Evolutionary conservation across 2,888 invertebrate genomes (phyloP), one percentile per base, ranked within the genome.

Genomic region (Alcis repandata): DNA sequence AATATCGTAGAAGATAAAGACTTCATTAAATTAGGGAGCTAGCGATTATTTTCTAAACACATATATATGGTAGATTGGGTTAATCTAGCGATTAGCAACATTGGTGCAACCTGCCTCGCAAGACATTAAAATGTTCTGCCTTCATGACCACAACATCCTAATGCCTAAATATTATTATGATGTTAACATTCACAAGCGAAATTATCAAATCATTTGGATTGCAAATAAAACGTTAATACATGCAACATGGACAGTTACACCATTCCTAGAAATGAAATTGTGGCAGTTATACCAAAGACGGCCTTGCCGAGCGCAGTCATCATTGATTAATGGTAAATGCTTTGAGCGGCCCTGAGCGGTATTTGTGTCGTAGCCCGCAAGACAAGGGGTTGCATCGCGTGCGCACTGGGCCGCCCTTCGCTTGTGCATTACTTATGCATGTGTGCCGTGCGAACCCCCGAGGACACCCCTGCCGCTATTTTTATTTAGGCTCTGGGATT

Each of bases 361-460:
- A 79, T 73, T 63, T 59, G 54, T 41, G 51, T 33, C 41, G n/a
- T 36, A 52, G 52, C 52, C 62, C 60, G 46, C 60, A 66, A 61
- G 52, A 61, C 65, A 66, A 66, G 60, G 65, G 65, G 79, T 74
- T 78, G 79, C 81, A 85, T 91, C 88, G 91, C 91, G 92, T 91
- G 92, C 85, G 87, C 84, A 82, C 80, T 76, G 77, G 79, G 56
- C 73, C 87, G 87, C 89, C 90, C 91, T 90, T 87, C 89, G 83
- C 83, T 81, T 77, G 76, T 88, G 90, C 89, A 92, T 92, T 91
- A 92, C 90, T 92, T 91, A 92, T 93, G 91, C 88, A 93, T 92
- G 88, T 84, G 79, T 56, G 52, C 53, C 45, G 51, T 80, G 78
- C 75, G 76, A 72, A 74, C 80, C 80, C 77, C 76, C 78, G 76